phyloP scores from a whole-genome alignment of 2,888 invertebrate genomes.

The Lobophora halterata region DNA sequence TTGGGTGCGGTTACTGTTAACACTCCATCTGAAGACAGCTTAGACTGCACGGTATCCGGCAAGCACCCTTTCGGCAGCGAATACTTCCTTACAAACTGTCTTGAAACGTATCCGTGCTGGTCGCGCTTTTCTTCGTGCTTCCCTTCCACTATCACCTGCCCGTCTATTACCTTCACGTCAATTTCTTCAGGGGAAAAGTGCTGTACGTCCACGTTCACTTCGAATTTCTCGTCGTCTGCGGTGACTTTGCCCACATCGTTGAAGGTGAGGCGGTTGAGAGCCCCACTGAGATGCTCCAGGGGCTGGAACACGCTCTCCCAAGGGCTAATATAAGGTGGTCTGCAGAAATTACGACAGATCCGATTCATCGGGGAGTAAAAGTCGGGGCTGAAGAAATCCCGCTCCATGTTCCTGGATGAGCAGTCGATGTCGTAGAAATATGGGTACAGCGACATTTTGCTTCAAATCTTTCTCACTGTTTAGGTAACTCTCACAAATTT shows the following conservation, averaged over 20 bases:
- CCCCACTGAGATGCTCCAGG: slow-evolving; percentile 53
- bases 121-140: slow-evolving; percentile 89
- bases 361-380: slow-evolving; percentile 37
- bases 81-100: slow-evolving; percentile 88
- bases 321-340: slow-evolving; percentile 37
- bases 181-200: slow-evolving; percentile 89
- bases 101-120: slow-evolving; percentile 85
- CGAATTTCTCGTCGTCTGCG: slow-evolving; percentile 80
- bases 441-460: slow-evolving; percentile 61
- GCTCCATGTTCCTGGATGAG: slow-evolving; percentile 61
- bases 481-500: slow-evolving; percentile 22
- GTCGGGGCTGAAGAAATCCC: slow-evolving; percentile 49
- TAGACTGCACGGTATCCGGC: slow-evolving; percentile 85
- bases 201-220: slow-evolving; percentile 87
- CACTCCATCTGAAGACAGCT: slow-evolving; percentile 88
- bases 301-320: slow-evolving; percentile 46
- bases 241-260: slow-evolving; percentile 68
- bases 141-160: slow-evolving; percentile 85
- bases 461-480: slow-evolving; percentile 16
- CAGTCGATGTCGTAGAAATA: slow-evolving; percentile 52
- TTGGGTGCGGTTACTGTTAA: slow-evolving; percentile 86
- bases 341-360: slow-evolving; percentile 36
- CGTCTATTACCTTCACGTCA: slow-evolving; percentile 85
- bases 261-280: slow-evolving; percentile 61
- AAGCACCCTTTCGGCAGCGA: slow-evolving; percentile 87